A percentile compares a stretch with the other conserved stretches of the same genome.
Evolutionary conservation across 1,140 invertebrate genomes (phyloP).

Genomic region (Penaeus chinensis): DNA sequence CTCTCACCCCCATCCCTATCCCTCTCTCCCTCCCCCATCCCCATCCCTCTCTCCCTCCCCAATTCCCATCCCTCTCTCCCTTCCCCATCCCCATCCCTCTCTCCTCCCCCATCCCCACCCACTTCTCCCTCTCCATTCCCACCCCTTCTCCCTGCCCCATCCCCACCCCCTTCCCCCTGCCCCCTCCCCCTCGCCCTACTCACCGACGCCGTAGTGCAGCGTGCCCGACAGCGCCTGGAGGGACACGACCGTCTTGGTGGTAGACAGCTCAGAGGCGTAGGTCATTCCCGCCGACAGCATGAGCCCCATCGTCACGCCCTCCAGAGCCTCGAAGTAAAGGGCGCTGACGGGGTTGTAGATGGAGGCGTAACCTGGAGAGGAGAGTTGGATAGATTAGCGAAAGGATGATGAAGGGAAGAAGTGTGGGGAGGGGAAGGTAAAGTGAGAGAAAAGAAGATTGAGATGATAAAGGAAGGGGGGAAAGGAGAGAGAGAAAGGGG

Average conservation of each 20-base stretch:
- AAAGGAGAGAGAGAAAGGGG: not conserved
- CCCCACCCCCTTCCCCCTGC: too few relatives aligned
- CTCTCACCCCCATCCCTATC: too few relatives aligned
- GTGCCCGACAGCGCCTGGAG: conserved; percentile 86
- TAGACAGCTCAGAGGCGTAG: conserved; percentile 82
- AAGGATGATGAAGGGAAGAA: too few relatives aligned
- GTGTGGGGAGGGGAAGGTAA: too few relatives aligned
- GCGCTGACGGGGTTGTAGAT: conserved; percentile 85
- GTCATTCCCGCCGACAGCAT: conserved; percentile 86
- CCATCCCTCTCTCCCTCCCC: too few relatives aligned
- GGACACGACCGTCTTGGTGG: conserved; percentile 82
- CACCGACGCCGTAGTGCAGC: conserved; percentile 84
- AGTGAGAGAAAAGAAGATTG: not conserved
- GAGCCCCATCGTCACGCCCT: conserved; percentile 85
- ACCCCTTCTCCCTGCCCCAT: too few relatives aligned
- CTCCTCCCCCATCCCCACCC: too few relatives aligned
- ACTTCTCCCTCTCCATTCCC: too few relatives aligned
- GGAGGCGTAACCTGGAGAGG: conserved; percentile 78
- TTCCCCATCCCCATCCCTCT: too few relatives aligned
- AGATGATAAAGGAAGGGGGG: not conserved
- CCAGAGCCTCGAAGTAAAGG: conserved; percentile 84
- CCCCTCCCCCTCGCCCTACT: conserved; percentile 60
- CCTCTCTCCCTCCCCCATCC: too few relatives aligned
- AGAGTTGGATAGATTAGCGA: not conserved
- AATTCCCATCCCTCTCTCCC: too few relatives aligned